Evolutionary conservation across 1,140 invertebrate genomes (phyloP), one percentile per base, ranked within the genome.

Genomic region (Drosophila baimaii): DNA sequence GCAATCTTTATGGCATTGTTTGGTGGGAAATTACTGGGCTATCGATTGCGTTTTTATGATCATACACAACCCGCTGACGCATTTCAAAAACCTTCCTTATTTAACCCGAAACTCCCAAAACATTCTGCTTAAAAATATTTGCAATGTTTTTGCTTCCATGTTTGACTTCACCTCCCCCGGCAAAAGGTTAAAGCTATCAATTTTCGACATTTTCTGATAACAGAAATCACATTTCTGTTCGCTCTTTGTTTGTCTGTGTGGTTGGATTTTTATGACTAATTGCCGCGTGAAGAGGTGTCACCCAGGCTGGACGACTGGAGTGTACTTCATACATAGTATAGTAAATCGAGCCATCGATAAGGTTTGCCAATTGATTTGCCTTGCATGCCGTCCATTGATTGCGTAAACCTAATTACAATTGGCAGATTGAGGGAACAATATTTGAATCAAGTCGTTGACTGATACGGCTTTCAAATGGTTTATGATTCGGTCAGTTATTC

Each of bases 181-280:
- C 10, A 1, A 69, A 69, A 69, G 65, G 65, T 69, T 25, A 71
- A 71, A 31, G 37, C n/a, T 13, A 71, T 71, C 51, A 71, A 68
- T 46, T 70, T 46, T 25, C 27, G 47, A 41, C 65, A 43, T 23
- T 19, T 39, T 23, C 39, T 39, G 74, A 73, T 79, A 74, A 68
- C 55, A 63, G 12, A 44, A 51, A 51, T 77, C 44, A 62, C 51
- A 58, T 17, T 77, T 41, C 44, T 25, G 37, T 47, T 61, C n/a
- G 33, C 33, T n/a, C 15, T 41, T 19, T 54, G 19, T 47, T 23
- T 52, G 33, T 55, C 21, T 44, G 49, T 49, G 55, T 33, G 3
- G 8, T 10, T n/a, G 25, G n/a, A 27, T 69, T 69, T 79, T 61
- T 79, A 83, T 83, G 81, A 83, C 43, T 84, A 83, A 83, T 77